Evolutionary conservation across 2,888 invertebrate species (phyloP).

Genomic region (Piscicola geometra): DNA sequence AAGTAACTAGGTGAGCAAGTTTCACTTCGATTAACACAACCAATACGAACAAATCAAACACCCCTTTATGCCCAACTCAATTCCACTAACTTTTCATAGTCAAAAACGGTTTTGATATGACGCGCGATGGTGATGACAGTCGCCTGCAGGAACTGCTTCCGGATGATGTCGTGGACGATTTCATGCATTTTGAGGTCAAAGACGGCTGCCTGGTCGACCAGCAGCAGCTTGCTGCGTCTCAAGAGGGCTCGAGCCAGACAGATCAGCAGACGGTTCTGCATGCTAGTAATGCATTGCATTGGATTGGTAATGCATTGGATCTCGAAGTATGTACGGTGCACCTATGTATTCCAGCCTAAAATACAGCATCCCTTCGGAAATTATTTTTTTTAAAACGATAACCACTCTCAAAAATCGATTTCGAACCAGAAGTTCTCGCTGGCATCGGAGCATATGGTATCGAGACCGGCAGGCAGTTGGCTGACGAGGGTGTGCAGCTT

Average conservation of each 20-base stretch:
- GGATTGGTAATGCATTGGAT: too few relatives aligned
- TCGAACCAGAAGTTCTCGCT: conserved; percentile 55
- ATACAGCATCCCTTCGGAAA: too few relatives aligned
- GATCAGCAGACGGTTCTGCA: background rate
- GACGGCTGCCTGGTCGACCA: background rate
- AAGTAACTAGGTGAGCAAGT: too few relatives aligned
- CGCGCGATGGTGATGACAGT: background rate
- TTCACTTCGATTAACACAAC: too few relatives aligned
- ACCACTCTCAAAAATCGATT: background rate
- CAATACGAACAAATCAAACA: too few relatives aligned
- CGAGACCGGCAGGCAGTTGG: conserved; percentile 47
- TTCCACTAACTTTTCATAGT: background rate
- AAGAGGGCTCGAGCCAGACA: background rate
- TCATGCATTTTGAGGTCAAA: background rate
- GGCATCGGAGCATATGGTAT: conserved; percentile 52
- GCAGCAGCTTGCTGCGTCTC: background rate
- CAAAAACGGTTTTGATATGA: background rate
- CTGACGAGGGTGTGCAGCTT: conserved; percentile 52
- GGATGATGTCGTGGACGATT: background rate
- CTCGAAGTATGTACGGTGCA: too few relatives aligned
- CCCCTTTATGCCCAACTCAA: too few relatives aligned
- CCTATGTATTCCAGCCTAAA: too few relatives aligned
- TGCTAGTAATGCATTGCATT: background rate
- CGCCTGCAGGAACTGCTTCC: background rate
- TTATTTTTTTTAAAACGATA: background rate